These are phyloP conservation scores for Alouatta palliata DNA, from an alignment of 2,113 vertebrate genomes.

Conservation along the genomic window DNA sequence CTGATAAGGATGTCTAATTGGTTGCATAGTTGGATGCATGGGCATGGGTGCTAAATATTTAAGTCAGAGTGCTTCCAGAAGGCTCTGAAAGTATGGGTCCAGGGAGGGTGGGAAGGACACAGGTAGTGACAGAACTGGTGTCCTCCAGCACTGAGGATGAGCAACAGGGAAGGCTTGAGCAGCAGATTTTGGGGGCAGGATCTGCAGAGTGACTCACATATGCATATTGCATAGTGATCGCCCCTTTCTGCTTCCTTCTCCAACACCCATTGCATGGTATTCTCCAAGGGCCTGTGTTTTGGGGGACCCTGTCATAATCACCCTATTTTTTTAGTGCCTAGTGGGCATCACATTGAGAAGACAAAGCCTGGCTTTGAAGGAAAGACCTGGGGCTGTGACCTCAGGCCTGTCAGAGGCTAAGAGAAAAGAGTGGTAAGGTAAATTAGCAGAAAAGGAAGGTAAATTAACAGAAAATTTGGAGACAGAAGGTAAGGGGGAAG, in stretches of 20 bases:
- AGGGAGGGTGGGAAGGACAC: neutral
- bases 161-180: neutral
- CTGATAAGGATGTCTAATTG: neutral
- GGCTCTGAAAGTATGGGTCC: neutral
- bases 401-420: neutral
- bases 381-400: neutral
- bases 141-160: neutral
- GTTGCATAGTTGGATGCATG: neutral
- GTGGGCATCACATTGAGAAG: neutral
- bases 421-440: neutral
- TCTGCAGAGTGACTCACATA: neutral
- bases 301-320: neutral
- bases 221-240: neutral
- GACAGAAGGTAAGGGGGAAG: neutral
- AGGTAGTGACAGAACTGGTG: neutral
- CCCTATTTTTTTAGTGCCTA: neutral
- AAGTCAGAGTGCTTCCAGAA: neutral
- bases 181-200: neutral
- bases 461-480: neutral
- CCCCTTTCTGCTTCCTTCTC: neutral
- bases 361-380: constrained; percentile 8
- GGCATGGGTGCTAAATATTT: neutral
- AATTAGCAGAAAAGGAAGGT: neutral
- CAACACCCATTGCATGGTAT: neutral
- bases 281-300: neutral